phyloP scores from a whole-genome alignment of 92 coral and sea anemone genomes.

The Epizoanthus rinbou region DNA sequence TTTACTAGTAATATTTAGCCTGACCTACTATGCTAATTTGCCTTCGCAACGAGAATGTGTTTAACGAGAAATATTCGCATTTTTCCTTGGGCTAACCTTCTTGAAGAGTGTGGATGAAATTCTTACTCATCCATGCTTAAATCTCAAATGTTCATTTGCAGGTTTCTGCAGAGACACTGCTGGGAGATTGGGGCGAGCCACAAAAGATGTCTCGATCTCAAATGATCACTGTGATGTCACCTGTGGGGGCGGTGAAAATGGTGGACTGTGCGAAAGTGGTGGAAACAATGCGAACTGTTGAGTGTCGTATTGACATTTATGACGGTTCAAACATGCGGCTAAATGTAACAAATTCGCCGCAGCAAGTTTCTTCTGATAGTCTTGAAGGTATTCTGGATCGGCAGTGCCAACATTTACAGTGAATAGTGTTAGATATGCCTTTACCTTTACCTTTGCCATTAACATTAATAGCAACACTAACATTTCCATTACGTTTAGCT shows the following conservation, averaged over 20 bases:
- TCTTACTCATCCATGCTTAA: too few species aligned
- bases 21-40: too few species aligned
- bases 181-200: slow-evolving; percentile 64
- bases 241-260: slow-evolving; percentile 23
- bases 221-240: slow-evolving; percentile 11
- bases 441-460: background rate
- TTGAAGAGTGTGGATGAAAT: too few species aligned
- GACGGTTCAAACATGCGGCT: slow-evolving; percentile 53
- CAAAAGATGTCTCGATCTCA: slow-evolving; percentile 33
- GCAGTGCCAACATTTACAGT: too few species aligned
- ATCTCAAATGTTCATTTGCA: slow-evolving; percentile 4
- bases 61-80: too few species aligned
- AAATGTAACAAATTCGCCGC: background rate
- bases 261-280: slow-evolving; percentile 43
- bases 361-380: background rate
- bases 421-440: background rate
- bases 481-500: too few species aligned
- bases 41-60: too few species aligned
- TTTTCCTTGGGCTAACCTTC: too few species aligned
- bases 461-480: background rate
- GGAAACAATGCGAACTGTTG: slow-evolving; percentile 42
- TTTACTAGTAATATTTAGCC: too few species aligned
- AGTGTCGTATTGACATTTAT: slow-evolving; percentile 33
- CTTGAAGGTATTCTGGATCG: background rate
- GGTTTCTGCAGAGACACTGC: slow-evolving; percentile 53